These are phyloP conservation scores for Panagrolaimus sp. DNA, from an alignment of 1,140 invertebrate genomes.

Conservation along the genomic window DNA sequence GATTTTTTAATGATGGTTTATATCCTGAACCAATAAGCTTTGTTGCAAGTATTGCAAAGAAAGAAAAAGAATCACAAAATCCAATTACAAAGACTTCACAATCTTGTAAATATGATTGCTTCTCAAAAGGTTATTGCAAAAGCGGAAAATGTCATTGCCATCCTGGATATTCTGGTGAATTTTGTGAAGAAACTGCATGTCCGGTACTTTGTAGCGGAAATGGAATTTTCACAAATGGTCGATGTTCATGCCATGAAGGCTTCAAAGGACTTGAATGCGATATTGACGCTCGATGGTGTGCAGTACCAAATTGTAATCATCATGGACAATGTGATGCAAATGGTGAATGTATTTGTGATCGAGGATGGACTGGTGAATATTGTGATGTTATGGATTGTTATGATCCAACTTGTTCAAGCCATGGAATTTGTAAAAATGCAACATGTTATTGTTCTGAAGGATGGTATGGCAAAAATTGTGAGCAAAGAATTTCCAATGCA, in stretches of 20 bases:
- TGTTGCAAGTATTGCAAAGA: not conserved
- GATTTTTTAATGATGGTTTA: not conserved
- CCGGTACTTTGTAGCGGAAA: conserved; percentile 89
- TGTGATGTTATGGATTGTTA: conserved; percentile 35
- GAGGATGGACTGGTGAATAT: conserved; percentile 63
- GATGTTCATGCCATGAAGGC: conserved; percentile 93
- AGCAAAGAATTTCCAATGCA: conserved; percentile 15
- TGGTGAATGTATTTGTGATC: conserved; percentile 84
- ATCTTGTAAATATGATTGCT: conserved; percentile 8
- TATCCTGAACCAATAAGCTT: not conserved
- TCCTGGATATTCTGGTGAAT: conserved; percentile 11
- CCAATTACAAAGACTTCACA: not conserved
- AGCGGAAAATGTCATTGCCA: conserved; percentile 8
- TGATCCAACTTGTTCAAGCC: conserved; percentile 36
- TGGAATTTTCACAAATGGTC: conserved; percentile 86
- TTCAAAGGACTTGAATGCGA: conserved; percentile 87
- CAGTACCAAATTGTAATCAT: conserved; percentile 82
- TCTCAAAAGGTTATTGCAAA: conserved; percentile 7
- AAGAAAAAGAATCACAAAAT: not conserved
- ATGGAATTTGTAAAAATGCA: conserved; percentile 38
- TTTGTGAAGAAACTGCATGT: conserved; percentile 67
- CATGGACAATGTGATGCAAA: conserved; percentile 89
- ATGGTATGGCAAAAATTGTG: conserved; percentile 23
- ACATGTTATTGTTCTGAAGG: conserved; percentile 36
- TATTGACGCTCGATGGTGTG: conserved; percentile 71